Evolutionary conservation across 1,140 invertebrate species (phyloP), one percentile per base, ranked within the genome.

Genomic region (Drosophila guanche): DNA sequence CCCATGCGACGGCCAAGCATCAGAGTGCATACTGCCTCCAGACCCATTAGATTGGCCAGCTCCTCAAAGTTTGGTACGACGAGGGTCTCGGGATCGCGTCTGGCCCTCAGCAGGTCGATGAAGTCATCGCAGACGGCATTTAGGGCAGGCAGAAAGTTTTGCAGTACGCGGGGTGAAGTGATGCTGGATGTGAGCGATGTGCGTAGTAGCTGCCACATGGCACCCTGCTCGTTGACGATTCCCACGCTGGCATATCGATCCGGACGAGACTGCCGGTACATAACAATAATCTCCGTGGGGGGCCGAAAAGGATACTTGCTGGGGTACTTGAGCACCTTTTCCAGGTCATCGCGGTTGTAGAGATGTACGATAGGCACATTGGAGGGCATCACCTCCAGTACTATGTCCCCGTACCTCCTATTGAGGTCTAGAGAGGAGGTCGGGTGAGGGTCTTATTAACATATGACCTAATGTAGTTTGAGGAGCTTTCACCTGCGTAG

Each of bases 171-270:
- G 0, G 95, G 94, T 66, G 95, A 95, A 14, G 95, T 96, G 70
- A 98, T 92, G 78, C 95, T 94, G 2, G 95, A 93, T 3, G 96
- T 97, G 27, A 97, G 92, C 25, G 94, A 94, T 25, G 93, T 93
- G 16, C 97, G 93, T 8, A 98, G 92, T 53, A 94, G 93, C 37
- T 95, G 94, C 97, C 97, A 98, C 54, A 94, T 94, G 70, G 95
- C 94, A 14, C 97, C 96, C 92, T 97, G 96, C 95, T 97, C 96
- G 90, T 97, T 97, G 10, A 95, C 95, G 37, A 97, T 93, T 63
- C 96, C 96, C 29, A 95, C 93, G 76, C 95, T 96, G 16, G 95
- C 94, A 90, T 97, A 97, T 86, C 95, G 93, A 91, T 97, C 96
- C 0, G 94, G 95, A 10, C 95, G 92, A n/a, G 93, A 94, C 29